Percentiles rank a stretch among this genome's conserved stretches.
Conservation (phyloP, 2,113 vertebrate species). For the Benitochromis conjunctus region DNA sequence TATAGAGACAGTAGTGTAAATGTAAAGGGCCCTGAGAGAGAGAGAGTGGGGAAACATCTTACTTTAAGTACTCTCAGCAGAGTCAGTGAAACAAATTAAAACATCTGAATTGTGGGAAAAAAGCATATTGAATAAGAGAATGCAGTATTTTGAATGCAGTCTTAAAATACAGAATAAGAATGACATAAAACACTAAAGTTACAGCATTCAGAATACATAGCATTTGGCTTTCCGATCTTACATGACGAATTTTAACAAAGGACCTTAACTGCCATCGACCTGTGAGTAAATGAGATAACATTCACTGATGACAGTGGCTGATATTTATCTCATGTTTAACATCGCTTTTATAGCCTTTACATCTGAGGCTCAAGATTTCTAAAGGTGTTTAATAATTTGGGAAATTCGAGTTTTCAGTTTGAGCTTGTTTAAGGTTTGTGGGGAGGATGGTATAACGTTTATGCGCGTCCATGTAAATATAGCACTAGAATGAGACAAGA, state of each 20-base stretch:
- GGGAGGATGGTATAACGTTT: neutral
- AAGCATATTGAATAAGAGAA: neutral
- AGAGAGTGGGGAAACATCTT: neutral
- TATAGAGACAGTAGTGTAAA: conserved; percentile 24
- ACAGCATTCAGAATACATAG: neutral
- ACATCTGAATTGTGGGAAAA: too few species aligned
- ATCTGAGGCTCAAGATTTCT: neutral
- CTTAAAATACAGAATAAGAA: neutral
- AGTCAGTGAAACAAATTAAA: neutral
- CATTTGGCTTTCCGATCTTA: neutral
- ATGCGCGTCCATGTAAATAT: neutral
- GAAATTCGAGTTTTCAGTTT: neutral
- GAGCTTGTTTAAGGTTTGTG: neutral
- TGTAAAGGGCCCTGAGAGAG: neutral
- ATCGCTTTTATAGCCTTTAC: neutral
- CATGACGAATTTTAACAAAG: neutral
- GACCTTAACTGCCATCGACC: neutral
- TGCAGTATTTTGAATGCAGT: neutral
- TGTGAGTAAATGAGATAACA: neutral
- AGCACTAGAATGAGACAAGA: neutral
- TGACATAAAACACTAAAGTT: neutral
- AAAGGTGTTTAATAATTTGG: neutral
- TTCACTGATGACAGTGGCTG: neutral
- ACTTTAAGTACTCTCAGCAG: neutral
- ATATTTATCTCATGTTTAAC: neutral